These are phyloP conservation scores for Brachylomia viminalis DNA, from an alignment of 2,888 invertebrate species.

Conservation along the genomic window DNA sequence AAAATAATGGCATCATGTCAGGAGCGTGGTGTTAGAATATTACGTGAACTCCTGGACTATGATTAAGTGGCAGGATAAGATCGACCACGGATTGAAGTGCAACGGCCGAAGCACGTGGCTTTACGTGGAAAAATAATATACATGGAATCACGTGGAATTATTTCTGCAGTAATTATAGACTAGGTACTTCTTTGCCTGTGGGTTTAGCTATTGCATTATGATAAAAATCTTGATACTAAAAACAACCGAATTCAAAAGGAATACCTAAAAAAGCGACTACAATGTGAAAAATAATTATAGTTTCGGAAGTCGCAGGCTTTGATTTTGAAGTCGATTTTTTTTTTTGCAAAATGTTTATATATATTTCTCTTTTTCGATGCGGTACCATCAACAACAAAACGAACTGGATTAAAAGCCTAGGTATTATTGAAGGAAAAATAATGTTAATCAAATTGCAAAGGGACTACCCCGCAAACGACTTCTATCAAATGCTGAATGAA, in stretches of 20 bases:
- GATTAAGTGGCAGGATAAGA: conserved; percentile 54
- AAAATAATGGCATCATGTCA: conserved; percentile 19
- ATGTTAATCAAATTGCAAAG: not conserved
- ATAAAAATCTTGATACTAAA: not conserved
- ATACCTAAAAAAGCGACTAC: not conserved
- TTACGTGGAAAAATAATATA: conserved; percentile 44
- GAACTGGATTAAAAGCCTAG: not conserved
- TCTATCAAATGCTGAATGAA: not conserved
- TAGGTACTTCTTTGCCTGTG: not conserved
- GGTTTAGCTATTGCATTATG: not conserved
- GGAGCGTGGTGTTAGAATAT: conserved; percentile 34
- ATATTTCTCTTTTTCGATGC: not conserved
- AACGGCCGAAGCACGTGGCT: conserved; percentile 43
- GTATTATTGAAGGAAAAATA: not conserved
- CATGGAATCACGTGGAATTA: conserved; percentile 37
- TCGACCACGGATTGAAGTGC: conserved; percentile 53
- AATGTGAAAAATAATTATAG: not conserved
- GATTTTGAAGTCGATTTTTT: not conserved
- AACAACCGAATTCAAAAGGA: not conserved
- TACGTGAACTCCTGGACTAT: conserved; percentile 35
- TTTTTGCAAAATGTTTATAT: not conserved
- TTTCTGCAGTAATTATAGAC: conserved; percentile 36
- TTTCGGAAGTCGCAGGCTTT: not conserved
- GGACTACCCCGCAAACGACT: not conserved
- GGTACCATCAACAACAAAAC: not conserved